Base-by-base conservation (phyloP, 2,113 vertebrate genomes). In the Ciconia stormi region DNA sequence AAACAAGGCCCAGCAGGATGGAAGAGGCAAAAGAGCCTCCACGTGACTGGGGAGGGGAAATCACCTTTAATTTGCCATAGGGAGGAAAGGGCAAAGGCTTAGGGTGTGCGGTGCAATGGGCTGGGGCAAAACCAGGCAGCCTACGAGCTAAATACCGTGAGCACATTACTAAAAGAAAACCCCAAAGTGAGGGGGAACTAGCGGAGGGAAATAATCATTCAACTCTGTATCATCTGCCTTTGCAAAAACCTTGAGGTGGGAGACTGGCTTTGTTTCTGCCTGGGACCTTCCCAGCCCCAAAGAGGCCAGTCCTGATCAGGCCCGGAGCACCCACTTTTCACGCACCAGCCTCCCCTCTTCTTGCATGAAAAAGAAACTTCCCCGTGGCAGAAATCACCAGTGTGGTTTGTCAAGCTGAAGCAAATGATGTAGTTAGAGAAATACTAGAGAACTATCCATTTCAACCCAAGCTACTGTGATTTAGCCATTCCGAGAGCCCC, bases 311-410 rank as follows among this genome's bases (percentile, higher is more conserved):
- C n/a, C n/a, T 30, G 44, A 5, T 11, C 6, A 29, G 44, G 16
- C 9, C 74, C 2, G 0, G 23, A 32, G 30, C 30, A 29, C 8
- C 21, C 19, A 2, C 6, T 38, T 25, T 22, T 22, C 19, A 13
- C 0, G 4, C 44, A 18, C 5, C 50, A 26, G 10, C 20, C 29
- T 58, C 44, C 23, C 44, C 8, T 23, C 17, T 16, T 30, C 65
- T 9, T 34, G 27, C 63, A 38, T n/a, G 49, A 14, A 36, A 36
- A 40, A n/a, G 38, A 62, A 56, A 16, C 21, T 23, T 46, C 11
- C 23, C 30, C 0, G 0, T 1, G 0, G 34, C 22, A 59, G 46
- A 9, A 42, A 11, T 14, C 20, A 5, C 27, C 23, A 2, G 19
- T 6, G 26, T 5, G 30, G 10, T 21, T 47, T 44, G 34, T 30